Evolutionary conservation across 2,113 vertebrate species (phyloP), one percentile per base, ranked within the genome.

Genomic region (Macrotus californicus): DNA sequence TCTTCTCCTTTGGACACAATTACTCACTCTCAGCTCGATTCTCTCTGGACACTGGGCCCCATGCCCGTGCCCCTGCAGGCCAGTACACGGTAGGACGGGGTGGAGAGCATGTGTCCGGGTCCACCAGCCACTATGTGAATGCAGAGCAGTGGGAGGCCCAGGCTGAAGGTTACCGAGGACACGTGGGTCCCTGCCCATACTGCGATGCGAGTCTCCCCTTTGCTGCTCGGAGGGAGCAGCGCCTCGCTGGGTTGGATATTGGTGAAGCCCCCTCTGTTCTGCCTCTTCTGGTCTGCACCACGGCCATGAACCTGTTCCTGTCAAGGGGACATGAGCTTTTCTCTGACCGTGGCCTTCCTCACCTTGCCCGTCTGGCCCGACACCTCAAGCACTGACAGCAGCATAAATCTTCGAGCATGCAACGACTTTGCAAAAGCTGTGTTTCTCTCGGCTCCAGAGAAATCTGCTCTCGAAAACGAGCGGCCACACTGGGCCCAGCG

Each of bases 101-200:
- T 43, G 21, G 3, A 2, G 22, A 0, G 12, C 1, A 0, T n/a
- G 22, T 36, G 8, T 72, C 18, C 18, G 3, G 2, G 14, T 12
- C 9, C 22, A 29, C 5, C 11, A 8, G 31, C 2, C 54, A 29
- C 64, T 12, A 14, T 1, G 1, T 8, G 12, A 3, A 0, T 1
- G 6, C 6, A 21, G 1, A 22, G 36, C 50, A 21, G 34, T 41
- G 29, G 16, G 14, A 41, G 39, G 6, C 7, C 50, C 24, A 4
- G 24, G 14, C 54, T 15, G 10, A 41, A 6, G 31, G 24, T 3
- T 8, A 24, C 36, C 4, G 11, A 19, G 7, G 7, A 6, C 24
- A 26, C 22, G 10, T 2, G 31, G 2, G 24, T 31, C 16, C 41
- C 2, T 7, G 4, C 4, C 19, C 19, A 8, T 0, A n/a, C 46